Base-by-base conservation (phyloP, 1,140 invertebrate species). In the Octopus bimaculoides region DNA sequence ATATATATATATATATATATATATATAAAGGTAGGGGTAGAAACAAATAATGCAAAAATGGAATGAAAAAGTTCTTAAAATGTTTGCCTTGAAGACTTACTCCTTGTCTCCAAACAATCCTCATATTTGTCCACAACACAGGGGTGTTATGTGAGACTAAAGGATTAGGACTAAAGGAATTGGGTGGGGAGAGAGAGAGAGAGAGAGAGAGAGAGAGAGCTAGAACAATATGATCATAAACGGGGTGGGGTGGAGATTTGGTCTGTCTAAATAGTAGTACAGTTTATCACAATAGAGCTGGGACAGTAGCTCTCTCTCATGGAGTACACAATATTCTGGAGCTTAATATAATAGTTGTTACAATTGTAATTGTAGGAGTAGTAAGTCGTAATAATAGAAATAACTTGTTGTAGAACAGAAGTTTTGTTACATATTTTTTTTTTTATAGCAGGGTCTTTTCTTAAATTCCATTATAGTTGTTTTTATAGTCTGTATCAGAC, bases 71-170 rank as follows among this genome's bases (percentile, higher is more conserved):
- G 14, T 71, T 20, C 14, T 75, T 26, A 53, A 75, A 6, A 41
- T 6, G 52, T 75, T 75, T 75, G 74, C 20, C 74, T 75, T 75
- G 74, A 75, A 75, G 74, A 75, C n/a, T 75, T 41, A 41, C 52
- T 75, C 74, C 52, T 75, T 75, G 74, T 75, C 26, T 75, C 52
- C 74, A 75, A 75, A 75, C 74, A 75, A 75, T 75, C 74, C 74
- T 75, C 20, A 75, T 75, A 52, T 75, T 75, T 52, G 74, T 41
- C 14, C 20, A 75, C 26, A 52, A 52, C 41, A 12, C 26, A 52
- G 52, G 41, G 52, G 74, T 9, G 73, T n/a, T 52, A 5, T 17
- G 74, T 75, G 74, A 75, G 74, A 75, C 74, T 41, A 75, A 75
- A 75, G 74, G 52, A 75, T 75, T 75, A 75, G 74, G 74, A 8